phyloP scores from a whole-genome alignment of 2,888 invertebrate species.

The Ceramica pisi region DNA sequence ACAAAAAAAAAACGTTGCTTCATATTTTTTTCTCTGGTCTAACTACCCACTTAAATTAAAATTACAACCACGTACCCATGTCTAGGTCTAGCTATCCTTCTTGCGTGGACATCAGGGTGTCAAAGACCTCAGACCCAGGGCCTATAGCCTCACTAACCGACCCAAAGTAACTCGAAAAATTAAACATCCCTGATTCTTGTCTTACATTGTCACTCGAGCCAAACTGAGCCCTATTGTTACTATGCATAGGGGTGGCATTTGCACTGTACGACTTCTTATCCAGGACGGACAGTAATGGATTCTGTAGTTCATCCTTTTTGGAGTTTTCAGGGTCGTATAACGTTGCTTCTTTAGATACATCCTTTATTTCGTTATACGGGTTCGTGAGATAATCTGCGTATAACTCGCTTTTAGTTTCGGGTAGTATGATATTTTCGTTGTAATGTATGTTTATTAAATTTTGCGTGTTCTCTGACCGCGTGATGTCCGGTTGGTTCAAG shows the following conservation, averaged over 20 bases:
- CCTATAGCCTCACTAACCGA: slow-evolving; percentile 81
- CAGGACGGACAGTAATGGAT: slow-evolving; percentile 67
- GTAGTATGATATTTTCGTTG: slow-evolving; percentile 61
- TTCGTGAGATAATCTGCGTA: slow-evolving; percentile 91
- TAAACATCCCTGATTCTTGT: slow-evolving; percentile 88
- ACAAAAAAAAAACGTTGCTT: too few relatives aligned
- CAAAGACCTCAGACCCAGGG: slow-evolving; percentile 92
- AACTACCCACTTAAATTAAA: slow-evolving; percentile 41
- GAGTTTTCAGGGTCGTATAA: slow-evolving; percentile 79
- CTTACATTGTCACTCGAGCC: slow-evolving; percentile 86
- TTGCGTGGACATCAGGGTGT: slow-evolving; percentile 81
- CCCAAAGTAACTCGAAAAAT: slow-evolving; percentile 92
- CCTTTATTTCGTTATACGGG: slow-evolving; percentile 87
- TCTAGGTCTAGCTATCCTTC: slow-evolving; percentile 85
- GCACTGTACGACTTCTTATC: slow-evolving; percentile 84
- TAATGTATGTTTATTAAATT: slow-evolving; percentile 53
- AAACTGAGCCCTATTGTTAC: slow-evolving; percentile 82
- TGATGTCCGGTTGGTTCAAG: slow-evolving; percentile 28
- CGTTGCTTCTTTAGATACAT: slow-evolving; percentile 77
- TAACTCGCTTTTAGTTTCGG: slow-evolving; percentile 76
- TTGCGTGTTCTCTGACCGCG: slow-evolving; percentile 53
- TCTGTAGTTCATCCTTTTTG: slow-evolving; percentile 60
- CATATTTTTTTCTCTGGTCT: slow-evolving; percentile 37
- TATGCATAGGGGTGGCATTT: slow-evolving; percentile 85
- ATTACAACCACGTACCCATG: slow-evolving; percentile 83